Percentiles rank a stretch among this genome's conserved stretches.
Conservation (phyloP, 2,797 vertebrate species). For the Gobio occitaniae region DNA sequence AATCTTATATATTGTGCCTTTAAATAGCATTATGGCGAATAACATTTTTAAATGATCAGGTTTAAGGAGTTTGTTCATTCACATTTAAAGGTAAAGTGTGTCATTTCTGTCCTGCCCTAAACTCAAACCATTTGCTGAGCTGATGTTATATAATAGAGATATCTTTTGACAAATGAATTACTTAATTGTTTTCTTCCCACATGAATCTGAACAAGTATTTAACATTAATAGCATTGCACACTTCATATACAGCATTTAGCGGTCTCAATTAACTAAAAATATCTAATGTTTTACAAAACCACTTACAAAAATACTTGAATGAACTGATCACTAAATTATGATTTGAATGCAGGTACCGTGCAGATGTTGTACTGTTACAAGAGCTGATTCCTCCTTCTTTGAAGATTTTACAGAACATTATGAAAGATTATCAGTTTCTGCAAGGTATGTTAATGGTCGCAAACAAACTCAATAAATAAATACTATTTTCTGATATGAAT, state of each 20-base stretch:
- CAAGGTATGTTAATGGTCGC: conserved; percentile 70
- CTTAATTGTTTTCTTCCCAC: not conserved
- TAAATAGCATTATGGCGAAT: not conserved
- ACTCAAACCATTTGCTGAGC: not conserved
- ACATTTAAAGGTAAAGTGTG: not conserved
- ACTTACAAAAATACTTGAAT: not conserved
- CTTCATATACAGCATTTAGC: not conserved
- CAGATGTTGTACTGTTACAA: conserved; percentile 85
- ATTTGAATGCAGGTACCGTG: conserved; percentile 75
- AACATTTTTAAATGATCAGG: not conserved
- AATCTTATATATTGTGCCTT: too few species aligned
- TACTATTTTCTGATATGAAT: not conserved
- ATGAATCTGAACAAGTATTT: not conserved
- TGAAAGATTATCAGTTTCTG: conserved; percentile 79
- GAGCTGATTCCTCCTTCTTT: conserved; percentile 78
- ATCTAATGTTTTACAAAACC: not conserved
- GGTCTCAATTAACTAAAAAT: not conserved
- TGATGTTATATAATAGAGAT: not conserved
- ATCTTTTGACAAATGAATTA: not conserved
- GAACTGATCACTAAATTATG: not conserved
- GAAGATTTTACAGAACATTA: conserved; percentile 74
- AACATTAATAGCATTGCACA: not conserved
- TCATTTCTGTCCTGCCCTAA: not conserved
- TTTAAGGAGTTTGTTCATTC: not conserved
- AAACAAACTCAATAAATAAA: not conserved